These are phyloP conservation scores for Ophraella communa DNA, from an alignment of 2,888 invertebrate genomes.

Conservation along the genomic window DNA sequence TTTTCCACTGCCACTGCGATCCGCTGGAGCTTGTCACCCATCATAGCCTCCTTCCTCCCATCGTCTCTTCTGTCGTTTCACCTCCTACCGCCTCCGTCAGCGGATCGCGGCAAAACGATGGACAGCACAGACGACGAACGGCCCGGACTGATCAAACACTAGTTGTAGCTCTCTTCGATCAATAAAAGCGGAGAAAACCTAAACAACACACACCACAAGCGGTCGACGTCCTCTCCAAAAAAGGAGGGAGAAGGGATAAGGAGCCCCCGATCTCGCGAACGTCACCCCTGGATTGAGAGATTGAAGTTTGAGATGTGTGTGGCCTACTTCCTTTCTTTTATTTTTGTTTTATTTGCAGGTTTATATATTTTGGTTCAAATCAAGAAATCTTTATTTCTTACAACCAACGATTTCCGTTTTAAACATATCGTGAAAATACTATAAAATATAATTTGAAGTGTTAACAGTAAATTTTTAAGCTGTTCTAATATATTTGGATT, in stretches of 20 bases:
- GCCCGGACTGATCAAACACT: conserved; percentile 51
- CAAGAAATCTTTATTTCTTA: not conserved
- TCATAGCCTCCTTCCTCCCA: conserved; percentile 11
- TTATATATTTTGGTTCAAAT: not conserved
- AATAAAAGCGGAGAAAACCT: conserved; percentile 48
- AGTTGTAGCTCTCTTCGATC: conserved; percentile 46
- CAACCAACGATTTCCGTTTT: no score
- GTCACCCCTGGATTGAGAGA: conserved; percentile 12
- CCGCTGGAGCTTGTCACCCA: conserved; percentile 18
- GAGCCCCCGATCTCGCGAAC: conserved; percentile 27
- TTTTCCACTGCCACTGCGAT: conserved; percentile 18
- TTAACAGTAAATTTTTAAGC: no score
- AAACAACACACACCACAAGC: conserved; percentile 49
- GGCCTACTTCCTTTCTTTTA: not conserved
- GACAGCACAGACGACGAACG: conserved; percentile 42
- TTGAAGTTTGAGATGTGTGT: conserved; percentile 1
- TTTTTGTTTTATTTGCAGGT: not conserved
- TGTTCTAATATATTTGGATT: no score
- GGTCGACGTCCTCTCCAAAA: conserved; percentile 40
- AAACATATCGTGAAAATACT: no score
- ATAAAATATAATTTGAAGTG: no score
- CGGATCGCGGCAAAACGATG: conserved; percentile 44
- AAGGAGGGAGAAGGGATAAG: conserved; percentile 6
- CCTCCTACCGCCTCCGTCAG: conserved; percentile 16
- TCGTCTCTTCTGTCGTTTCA: conserved; percentile 11